Base-by-base conservation (phyloP, 2,113 vertebrate genomes). In the Sinocyclocheilus rhinocerous region DNA sequence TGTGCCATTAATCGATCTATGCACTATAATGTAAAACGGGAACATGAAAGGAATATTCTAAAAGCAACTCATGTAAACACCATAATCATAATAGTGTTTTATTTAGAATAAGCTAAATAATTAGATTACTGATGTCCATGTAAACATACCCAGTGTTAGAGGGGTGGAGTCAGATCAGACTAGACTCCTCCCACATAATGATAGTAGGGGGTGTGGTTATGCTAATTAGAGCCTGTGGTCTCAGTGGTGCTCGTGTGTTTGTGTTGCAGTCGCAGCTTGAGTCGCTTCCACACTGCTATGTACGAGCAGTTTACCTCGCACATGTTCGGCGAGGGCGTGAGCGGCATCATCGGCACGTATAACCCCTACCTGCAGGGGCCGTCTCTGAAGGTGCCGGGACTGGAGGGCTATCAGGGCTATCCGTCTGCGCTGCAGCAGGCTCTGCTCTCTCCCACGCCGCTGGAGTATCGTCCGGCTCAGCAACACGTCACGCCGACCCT, bases 371-470 rank as follows among this genome's bases (percentile, higher is more conserved):
- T 93, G 90, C 96, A 96, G 93, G 92, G 92, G 42, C 89, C 94
- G 87, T 85, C 96, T 89, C 95, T 96, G 87, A 97, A 97, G 90
- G 96, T 81, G 84, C 97, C 89, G 2, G 94, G 95, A 77, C 94
- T 95, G 91, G 97, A 92, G 83, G 95, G 91, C 79, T 97, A 94
- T 90, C 95, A 96, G 91, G 94, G 92, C 65, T 84, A 95, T 5
- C 93, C 97, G 0, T 99, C 98, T 0, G 95, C 97, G 78, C 96
- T 99, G 90, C 98, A 99, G 91, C 98, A 99, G 93, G 98, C 98
- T 13, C 94, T 99, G 91, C 95, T 99, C 18, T 99, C 98, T 57
- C 98, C 98, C 0, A 99, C 97, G 0, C 97, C 98, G 0, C 93
- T 96, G 36, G 97, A 99, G 92, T 99, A 99, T 89, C 97, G 97